Evolutionary conservation across 2,888 invertebrate genomes (phyloP), one percentile per base, ranked within the genome.

Genomic region (Auanema sp.): DNA sequence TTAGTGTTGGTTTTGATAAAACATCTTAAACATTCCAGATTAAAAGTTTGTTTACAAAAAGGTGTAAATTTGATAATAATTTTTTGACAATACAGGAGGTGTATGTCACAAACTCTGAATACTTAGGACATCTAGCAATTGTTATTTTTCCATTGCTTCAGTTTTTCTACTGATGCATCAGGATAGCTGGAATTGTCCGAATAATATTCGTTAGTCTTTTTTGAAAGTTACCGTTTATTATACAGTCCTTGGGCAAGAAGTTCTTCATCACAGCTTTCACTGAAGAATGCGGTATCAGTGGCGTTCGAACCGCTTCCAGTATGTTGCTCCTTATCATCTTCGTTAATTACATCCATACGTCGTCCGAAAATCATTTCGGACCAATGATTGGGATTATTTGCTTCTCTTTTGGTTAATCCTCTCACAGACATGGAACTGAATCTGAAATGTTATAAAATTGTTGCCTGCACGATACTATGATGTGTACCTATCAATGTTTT

Each of bases 341-440:
- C 71, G 41, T 66, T 62, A 50, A 64, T 66, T 18, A 64, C 58
- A n/a, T 58, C 62, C 65, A 66, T 66, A 59, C 59, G 61, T 52
- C 64, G 64, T 4, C 65, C 68, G 54, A 70, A 70, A 16, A 71
- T 64, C 51, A 65, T 60, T 44, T 66, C 60, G 25, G 60, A 66
- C 71, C 71, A 71, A 18, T 59, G 40, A 25, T 49, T 52, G 16
- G 18, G 33, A 33, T 33, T 33, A 33, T 33, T 33, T 5, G 33
- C 33, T 33, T 33, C 33, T 33, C 33, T 33, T 33, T 33, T 33
- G 33, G 33, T 33, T 33, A 33, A 33, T 33, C 33, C 33, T 33
- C 33, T 33, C 33, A 33, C 33, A 8, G 33, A 33, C 33, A 33
- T 33, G 33, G 33, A 33, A 33, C 33, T 33, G 33, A 33, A 33